phyloP scores from a whole-genome alignment of 2,797 vertebrate species.

The Lophius americanus region DNA sequence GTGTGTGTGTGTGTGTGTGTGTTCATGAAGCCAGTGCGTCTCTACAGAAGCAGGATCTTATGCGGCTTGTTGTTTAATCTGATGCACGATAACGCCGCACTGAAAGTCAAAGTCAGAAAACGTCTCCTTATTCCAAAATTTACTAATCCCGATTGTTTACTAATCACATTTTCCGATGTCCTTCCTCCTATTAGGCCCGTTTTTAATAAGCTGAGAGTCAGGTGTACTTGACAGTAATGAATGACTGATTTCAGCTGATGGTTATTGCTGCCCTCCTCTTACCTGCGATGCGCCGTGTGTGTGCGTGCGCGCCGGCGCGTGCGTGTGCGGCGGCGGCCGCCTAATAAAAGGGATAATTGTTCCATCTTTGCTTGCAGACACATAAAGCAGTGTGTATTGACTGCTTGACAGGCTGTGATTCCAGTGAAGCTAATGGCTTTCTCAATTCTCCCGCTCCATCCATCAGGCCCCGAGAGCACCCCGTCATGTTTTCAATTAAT shows the following conservation, averaged over 20 bases:
- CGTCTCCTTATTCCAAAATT: constrained; percentile 74
- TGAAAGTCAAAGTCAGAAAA: constrained; percentile 66
- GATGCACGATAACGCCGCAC: constrained; percentile 40
- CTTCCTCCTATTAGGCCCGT: constrained; percentile 78
- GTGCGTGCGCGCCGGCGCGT: not conserved
- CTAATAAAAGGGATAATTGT: constrained; percentile 88
- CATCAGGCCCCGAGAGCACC: constrained; percentile 78
- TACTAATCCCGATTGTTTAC: constrained; percentile 86
- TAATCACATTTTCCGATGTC: constrained; percentile 85
- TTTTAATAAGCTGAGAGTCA: constrained; percentile 87
- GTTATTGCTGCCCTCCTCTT: constrained; percentile 80
- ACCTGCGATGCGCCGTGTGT: constrained; percentile 21
- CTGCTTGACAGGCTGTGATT: constrained; percentile 85
- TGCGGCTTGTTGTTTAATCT: constrained; percentile 50
- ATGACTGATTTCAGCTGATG: constrained; percentile 85
- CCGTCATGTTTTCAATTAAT: constrained; percentile 84
- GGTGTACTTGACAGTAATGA: constrained; percentile 88
- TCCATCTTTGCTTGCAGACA: constrained; percentile 84
- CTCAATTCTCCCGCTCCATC: constrained; percentile 84
- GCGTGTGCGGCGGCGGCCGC: constrained; percentile 46
- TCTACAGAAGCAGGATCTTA: constrained; percentile 37
- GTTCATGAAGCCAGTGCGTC: constrained; percentile 7
- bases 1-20: constrained; percentile 5
- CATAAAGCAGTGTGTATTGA: constrained; percentile 86
- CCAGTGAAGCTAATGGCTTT: constrained; percentile 83